Evolutionary conservation across 2,113 vertebrate species (phyloP).

Genomic region (Seriola rivoliana): DNA sequence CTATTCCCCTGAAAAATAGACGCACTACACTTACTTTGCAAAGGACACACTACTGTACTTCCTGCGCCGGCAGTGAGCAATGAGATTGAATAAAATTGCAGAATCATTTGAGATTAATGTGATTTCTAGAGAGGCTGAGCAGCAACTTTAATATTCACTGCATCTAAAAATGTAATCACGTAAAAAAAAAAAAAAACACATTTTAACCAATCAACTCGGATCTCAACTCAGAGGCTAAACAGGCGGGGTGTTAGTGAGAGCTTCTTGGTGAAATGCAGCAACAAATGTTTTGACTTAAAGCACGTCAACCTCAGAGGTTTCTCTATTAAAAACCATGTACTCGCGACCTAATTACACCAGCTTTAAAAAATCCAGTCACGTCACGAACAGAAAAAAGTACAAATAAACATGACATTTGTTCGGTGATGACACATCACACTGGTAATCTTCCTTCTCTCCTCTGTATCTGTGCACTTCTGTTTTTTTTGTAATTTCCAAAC

Average conservation of each 20-base stretch:
- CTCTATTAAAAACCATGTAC: too few relatives aligned
- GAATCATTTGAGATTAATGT: not conserved
- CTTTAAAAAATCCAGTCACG: not conserved
- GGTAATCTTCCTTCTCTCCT: not conserved
- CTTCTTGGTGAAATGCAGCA: too few relatives aligned
- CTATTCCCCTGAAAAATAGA: too few relatives aligned
- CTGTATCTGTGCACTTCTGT: slow-evolving; percentile 3
- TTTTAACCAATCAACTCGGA: too few relatives aligned
- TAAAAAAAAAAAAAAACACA: too few relatives aligned
- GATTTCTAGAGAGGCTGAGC: not conserved
- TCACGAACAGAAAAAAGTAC: too few relatives aligned
- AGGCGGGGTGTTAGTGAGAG: too few relatives aligned
- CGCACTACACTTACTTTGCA: not conserved
- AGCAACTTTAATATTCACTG: not conserved
- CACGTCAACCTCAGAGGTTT: not conserved
- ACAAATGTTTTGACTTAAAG: too few relatives aligned
- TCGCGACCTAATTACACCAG: too few relatives aligned
- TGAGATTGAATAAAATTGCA: not conserved
- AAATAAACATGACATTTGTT: not conserved
- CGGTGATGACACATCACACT: not conserved
- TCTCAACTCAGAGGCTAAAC: too few relatives aligned
- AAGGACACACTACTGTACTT: not conserved
- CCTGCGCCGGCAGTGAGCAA: not conserved
- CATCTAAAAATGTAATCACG: not conserved
- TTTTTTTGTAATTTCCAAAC: not conserved